Evolutionary conservation across 2,113 vertebrate genomes (phyloP), one percentile per base, ranked within the genome.

Genomic region (Paratilapia polleni): DNA sequence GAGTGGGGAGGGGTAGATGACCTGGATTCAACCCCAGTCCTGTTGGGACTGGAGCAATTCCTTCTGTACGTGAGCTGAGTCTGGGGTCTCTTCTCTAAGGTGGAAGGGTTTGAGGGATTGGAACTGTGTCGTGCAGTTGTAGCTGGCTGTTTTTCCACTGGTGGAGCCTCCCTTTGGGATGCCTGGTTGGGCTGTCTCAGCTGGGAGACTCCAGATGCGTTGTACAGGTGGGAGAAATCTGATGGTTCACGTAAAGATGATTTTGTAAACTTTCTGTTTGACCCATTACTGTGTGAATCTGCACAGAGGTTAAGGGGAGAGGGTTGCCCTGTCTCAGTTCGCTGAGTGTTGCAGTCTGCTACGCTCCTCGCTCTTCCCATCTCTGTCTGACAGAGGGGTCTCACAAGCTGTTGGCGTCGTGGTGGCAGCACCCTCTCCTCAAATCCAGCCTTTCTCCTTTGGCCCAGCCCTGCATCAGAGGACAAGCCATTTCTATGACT

Each of bases 301-400:
- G 60, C 81, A 24, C 78, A 64, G 20, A 15, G 78, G 31, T 86
- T 90, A 2, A 80, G 73, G 31, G 89, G 82, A 11, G 56, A 62
- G 2, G 41, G 74, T 59, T 87, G 88, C 1, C 26, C 79, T 34
- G 61, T 74, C 20, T 89, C 88, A 17, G 52, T 88, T 84, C 66
- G 80, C n/a, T 86, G 80, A 70, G 24, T 54, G 36, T 22, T 70
- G 7, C 82, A 38, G 57, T 94, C 90, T 59, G 85, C 78, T 66
- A 78, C 87, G 75, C 63, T 89, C 80, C 83, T 82, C 0, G 75
- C 88, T 79, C 85, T 89, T 26, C 89, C 95, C 78, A 92, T 90
- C 73, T 95, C 94, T 6, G 93, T 90, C 83, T 95, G 93, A 86
- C 95, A 95, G 58, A 96, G 93, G n/a, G 95, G 95, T 77, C 94